These are phyloP conservation scores for Parnassius orleans DNA, from an alignment of 2,888 invertebrate species.

Conservation along the genomic window DNA sequence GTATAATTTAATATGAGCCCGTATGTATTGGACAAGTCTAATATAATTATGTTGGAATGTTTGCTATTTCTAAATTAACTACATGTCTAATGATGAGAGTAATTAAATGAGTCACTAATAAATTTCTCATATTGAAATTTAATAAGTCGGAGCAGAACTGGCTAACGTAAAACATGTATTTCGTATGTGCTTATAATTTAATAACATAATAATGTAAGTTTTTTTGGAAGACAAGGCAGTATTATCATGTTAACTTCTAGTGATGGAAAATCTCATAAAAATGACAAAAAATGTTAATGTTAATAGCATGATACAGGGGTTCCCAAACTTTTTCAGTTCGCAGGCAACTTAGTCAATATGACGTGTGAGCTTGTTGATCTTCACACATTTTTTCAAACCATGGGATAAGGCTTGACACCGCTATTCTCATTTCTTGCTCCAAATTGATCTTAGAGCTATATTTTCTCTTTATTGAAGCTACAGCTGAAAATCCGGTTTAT, in stretches of 20 bases:
- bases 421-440: too few relatives aligned
- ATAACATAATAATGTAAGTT: conserved; percentile 3
- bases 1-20: conserved; percentile 22
- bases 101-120: conserved; percentile 3
- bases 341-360: too few relatives aligned
- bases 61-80: conserved; percentile 17
- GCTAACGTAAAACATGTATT: conserved; percentile 6
- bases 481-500: too few relatives aligned
- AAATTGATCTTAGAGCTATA: too few relatives aligned
- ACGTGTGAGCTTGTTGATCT: too few relatives aligned
- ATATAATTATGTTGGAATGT: conserved; percentile 23
- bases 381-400: too few relatives aligned
- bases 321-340: too few relatives aligned
- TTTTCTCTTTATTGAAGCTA: too few relatives aligned
- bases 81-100: conserved; percentile 15
- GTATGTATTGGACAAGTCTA: conserved; percentile 21
- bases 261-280: not conserved
- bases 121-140: conserved; percentile 15
- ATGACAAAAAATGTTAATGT: not conserved
- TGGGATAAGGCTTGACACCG: too few relatives aligned
- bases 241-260: not conserved
- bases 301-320: too few relatives aligned
- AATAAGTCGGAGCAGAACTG: conserved; percentile 10
- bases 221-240: conserved; percentile 25
- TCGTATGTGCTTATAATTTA: not conserved